These are phyloP conservation scores for Caenorhabditis sp. DNA, from an alignment of 2,888 invertebrate genomes.

Conservation along the genomic window DNA sequence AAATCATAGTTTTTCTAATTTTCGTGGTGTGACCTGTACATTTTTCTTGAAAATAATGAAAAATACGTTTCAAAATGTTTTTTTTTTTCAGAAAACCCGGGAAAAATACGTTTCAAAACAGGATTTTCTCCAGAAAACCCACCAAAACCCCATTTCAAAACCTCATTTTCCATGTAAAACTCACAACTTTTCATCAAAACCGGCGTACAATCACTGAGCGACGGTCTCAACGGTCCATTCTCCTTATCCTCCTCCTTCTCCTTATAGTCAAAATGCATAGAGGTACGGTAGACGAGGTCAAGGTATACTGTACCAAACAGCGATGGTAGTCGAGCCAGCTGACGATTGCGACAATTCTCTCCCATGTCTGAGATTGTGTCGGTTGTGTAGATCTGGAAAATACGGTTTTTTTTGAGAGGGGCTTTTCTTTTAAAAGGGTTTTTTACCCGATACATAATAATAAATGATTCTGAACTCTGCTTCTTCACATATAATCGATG, in stretches of 20 bases:
- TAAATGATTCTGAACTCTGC: conserved; percentile 86
- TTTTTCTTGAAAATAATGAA: too few species aligned
- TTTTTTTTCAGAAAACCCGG: too few species aligned
- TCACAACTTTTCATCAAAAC: conserved; percentile 2
- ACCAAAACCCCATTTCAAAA: too few species aligned
- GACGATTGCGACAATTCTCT: conserved; percentile 82
- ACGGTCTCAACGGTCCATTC: not conserved
- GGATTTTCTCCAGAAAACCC: too few species aligned
- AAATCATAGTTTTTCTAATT: too few species aligned
- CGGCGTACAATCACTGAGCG: conserved; percentile 13
- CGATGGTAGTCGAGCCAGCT: conserved; percentile 86
- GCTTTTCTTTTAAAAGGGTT: too few species aligned
- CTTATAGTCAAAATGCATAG: conserved; percentile 36
- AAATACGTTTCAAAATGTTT: too few species aligned
- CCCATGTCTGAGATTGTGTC: conserved; percentile 75
- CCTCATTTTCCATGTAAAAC: too few species aligned
- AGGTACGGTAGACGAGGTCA: conserved; percentile 71
- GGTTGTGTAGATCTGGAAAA: conserved; percentile 75
- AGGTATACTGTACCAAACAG: conserved; percentile 85
- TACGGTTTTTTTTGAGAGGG: too few species aligned
- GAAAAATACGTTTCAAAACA: too few species aligned
- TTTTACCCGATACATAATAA: conserved; percentile 81
- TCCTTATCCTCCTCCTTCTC: not conserved
- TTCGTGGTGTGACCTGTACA: too few species aligned
- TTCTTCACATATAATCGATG: conserved; percentile 84